Base-by-base conservation (phyloP, 2,113 vertebrate genomes). In the Bungarus multicinctus region DNA sequence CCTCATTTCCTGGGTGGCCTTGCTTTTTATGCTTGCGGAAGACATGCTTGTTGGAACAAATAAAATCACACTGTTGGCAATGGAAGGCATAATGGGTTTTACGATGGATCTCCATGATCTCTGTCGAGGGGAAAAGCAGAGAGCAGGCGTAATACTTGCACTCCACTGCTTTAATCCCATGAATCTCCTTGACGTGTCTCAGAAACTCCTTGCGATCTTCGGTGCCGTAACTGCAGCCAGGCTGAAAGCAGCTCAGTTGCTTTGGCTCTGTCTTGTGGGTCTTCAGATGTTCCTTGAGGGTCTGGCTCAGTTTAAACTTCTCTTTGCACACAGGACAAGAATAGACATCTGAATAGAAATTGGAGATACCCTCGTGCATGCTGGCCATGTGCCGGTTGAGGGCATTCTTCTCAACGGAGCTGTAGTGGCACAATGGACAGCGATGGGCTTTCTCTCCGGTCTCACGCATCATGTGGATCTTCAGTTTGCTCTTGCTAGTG, bases 401-500 rank as follows among this genome's bases (percentile, higher is more conserved):
- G 0, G 99, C 98, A 0, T 99, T 99, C 53, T 97, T 98, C 96
- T 99, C 99, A 91, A 99, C 99, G 0, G 99, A 98, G 8, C 98
- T 97, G 92, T 99, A 99, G 81, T 98, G 97, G 47, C 99, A 99
- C 89, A 99, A 96, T 0, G 98, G 98, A 95, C 99, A 99, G 54
- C 0, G 97, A 93, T 99, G 99, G 27, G 97, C 85, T 95, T 99
- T 99, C 94, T 99, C 96, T 0, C 99, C 99, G 0, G 97, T 97
- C 95, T 99, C 99, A 0, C 99, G 97, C 92, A 99, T 98, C 95
- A 98, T 96, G 86, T 99, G 99, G 52, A 99, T 97, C 88, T 98
- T 98, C 60, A 99, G 97, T 95, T 99, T 99, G 97, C 99, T 99
- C 94, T 99, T 99, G 96, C 99, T 99, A 96, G 99, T 99, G 97